Percentiles rank a stretch among this genome's conserved stretches.
These are phyloP conservation scores for Crocuta crocuta DNA, from an alignment of 2,113 vertebrate genomes.

Conservation along the genomic window DNA sequence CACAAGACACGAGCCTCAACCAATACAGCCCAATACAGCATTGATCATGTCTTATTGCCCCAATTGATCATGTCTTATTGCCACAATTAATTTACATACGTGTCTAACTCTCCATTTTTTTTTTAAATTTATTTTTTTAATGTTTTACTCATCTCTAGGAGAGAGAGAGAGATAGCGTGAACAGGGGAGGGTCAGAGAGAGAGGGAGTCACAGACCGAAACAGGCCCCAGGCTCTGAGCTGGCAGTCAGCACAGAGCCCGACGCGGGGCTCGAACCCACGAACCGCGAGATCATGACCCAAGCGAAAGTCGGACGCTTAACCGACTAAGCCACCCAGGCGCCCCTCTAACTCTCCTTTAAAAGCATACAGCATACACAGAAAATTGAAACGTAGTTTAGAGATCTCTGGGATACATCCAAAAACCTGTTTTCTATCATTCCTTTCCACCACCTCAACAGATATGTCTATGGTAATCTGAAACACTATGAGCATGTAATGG, in stretches of 20 bases:
- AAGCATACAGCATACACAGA: not conserved
- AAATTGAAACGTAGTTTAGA: not conserved
- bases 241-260: too few relatives aligned
- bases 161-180: too few relatives aligned
- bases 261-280: too few relatives aligned
- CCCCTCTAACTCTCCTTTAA: not conserved
- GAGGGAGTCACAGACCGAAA: too few relatives aligned
- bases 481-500: not conserved
- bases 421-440: not conserved
- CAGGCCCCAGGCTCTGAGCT: too few relatives aligned
- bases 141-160: too few relatives aligned
- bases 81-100: not conserved
- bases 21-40: not conserved
- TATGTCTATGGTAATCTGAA: not conserved
- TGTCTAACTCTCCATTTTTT: not conserved
- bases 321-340: too few relatives aligned
- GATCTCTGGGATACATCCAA: not conserved
- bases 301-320: too few relatives aligned
- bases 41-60: not conserved
- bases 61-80: not conserved
- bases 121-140: too few relatives aligned
- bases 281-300: too few relatives aligned
- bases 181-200: too few relatives aligned
- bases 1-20: not conserved
- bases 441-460: not conserved